Conservation (phyloP, 2,888 invertebrate species). For the Tinea semifulvella region DNA sequence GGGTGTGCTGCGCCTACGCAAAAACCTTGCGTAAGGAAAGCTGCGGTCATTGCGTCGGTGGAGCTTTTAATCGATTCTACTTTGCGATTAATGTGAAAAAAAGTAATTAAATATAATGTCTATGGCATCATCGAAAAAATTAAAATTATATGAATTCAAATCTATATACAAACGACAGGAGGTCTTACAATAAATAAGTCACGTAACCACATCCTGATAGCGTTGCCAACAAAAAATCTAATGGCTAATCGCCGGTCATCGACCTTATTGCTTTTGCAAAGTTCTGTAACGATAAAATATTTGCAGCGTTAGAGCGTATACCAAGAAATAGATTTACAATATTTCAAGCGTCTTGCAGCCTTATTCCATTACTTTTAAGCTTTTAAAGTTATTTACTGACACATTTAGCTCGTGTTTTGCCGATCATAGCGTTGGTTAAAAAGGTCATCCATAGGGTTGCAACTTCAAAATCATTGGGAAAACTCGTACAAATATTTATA, state of each 20-base stretch:
- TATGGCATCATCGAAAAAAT: not conserved
- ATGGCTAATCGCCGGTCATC: not conserved
- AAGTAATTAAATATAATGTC: not conserved
- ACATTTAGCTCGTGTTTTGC: no score
- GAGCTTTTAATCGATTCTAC: constrained; percentile 2
- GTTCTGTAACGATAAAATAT: not conserved
- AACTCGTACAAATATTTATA: no score
- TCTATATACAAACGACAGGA: constrained; percentile 2
- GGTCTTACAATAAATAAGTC: constrained; percentile 5
- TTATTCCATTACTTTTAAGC: not conserved
- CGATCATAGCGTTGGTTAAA: no score
- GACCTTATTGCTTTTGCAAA: not conserved
- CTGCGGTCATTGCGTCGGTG: constrained; percentile 8
- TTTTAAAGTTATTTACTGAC: no score
- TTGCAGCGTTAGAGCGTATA: not conserved
- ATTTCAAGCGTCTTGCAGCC: not conserved
- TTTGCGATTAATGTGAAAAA: no score
- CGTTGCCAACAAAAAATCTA: constrained; percentile 8
- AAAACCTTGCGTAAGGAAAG: constrained; percentile 5
- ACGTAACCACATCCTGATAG: constrained; percentile 9
- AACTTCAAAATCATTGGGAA: no score
- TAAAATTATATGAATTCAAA: not conserved
- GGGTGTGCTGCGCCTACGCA: constrained; percentile 4
- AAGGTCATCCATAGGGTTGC: no score
- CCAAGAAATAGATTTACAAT: not conserved